These are phyloP conservation scores for Eueremaeus valkanovi DNA, from an alignment of 2,888 invertebrate genomes.

Conservation along the genomic window DNA sequence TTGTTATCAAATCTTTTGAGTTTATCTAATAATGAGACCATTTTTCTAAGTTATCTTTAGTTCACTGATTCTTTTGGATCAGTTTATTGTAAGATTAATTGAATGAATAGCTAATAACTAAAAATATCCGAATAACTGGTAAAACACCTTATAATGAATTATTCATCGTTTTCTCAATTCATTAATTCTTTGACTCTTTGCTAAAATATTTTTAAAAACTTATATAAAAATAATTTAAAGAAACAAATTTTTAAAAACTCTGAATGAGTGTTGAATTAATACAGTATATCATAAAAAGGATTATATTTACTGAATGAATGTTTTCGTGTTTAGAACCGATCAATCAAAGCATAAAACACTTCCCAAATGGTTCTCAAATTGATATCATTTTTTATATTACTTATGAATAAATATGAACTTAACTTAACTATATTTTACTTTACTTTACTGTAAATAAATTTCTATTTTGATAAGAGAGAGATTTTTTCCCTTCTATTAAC, in stretches of 20 bases:
- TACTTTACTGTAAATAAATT: no score
- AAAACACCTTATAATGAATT: constrained; percentile 2
- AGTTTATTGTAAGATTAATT: constrained; percentile 14
- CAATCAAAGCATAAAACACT: constrained; percentile 2
- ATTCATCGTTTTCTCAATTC: not conserved
- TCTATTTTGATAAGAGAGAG: no score
- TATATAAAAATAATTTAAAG: not conserved
- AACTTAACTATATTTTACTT: no score
- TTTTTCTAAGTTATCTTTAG: no score
- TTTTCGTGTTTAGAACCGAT: constrained; percentile 1
- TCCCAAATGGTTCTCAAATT: not conserved
- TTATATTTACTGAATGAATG: constrained; percentile 9
- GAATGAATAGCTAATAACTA: not conserved
- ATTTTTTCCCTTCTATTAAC: no score
- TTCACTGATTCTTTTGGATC: no score
- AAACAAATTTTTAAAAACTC: not conserved
- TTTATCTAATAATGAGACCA: no score
- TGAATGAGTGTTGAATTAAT: no score
- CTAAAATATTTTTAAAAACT: not conserved
- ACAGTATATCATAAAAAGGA: no score
- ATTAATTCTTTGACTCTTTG: not conserved
- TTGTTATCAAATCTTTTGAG: no score
- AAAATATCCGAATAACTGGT: not conserved
- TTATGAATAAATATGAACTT: constrained; percentile 11
- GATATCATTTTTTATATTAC: not conserved